Base-by-base conservation (phyloP, 2,888 invertebrate genomes). In the Agrotis exclamationis region DNA sequence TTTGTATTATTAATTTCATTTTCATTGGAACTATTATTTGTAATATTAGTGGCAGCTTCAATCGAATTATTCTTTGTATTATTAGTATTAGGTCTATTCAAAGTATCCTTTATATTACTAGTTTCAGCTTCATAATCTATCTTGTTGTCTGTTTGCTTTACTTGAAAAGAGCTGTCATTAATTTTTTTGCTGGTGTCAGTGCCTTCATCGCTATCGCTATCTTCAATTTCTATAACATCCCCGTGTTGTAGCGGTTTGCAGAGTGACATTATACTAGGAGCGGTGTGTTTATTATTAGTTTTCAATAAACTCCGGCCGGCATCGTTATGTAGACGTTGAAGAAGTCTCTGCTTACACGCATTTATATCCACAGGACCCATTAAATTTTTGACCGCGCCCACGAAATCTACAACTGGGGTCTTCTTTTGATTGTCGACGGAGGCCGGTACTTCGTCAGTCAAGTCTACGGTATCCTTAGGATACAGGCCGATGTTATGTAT, bases 171-270 rank as follows among this genome's bases (percentile, higher is more conserved):
- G 33, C 18, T 20, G 3, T 6, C n/a, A 39, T 68, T 45, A 14
- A 33, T 18, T 11, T 39, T 39, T 13, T n/a, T 20, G 14, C 20
- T 22, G 1, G 44, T 16, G 9, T 22, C 39, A 7, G 16, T 47
- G 1, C 1, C 57, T 18, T 16, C 47, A 9, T 13, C 20, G 7
- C 3, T 16, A 0, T n/a, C 24, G 2, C 73, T 5, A 76, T 76
- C 78, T 6, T 24, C 45, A 20, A 75, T 58, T 24, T 75, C 79
- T 53, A 75, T 75, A 9, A 72, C 13, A 4, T 79, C 74, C 7
- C 47, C 74, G 14, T 39, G 39, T 18, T 16, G n/a, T 0, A 79
- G 53, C 18, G 3, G 18, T 18, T 48, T 20, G 3, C 7, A 7
- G 18, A 50, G 20, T 2, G 48, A 24, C 54, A 54, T 28, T 11